Conservation (phyloP, 2,888 invertebrate genomes). For the Leptinotarsa peninsularis region DNA sequence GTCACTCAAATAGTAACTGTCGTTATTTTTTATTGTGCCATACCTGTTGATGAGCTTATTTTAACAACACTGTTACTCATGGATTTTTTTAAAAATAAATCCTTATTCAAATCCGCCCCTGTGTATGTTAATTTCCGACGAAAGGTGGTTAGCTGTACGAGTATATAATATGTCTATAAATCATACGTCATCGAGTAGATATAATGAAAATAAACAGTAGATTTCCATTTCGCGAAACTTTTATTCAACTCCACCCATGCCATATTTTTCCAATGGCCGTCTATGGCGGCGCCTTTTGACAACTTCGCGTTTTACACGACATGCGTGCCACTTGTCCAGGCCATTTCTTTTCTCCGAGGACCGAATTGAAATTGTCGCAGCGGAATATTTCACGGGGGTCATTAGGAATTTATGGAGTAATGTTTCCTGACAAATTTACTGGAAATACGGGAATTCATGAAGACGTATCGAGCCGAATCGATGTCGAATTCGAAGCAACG, state of each 20-base stretch:
- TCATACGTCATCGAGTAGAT: constrained; percentile 8
- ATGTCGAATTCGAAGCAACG: constrained; percentile 1
- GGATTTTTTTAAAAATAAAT: background rate
- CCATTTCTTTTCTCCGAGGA: constrained; percentile 35
- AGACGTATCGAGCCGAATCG: constrained; percentile 16
- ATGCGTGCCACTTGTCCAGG: constrained; percentile 43
- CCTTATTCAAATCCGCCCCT: constrained; percentile 12
- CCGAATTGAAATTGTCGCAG: constrained; percentile 41
- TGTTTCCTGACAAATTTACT: constrained; percentile 20
- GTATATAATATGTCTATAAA: constrained; percentile 1
- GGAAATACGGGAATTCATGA: constrained; percentile 19
- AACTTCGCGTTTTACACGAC: constrained; percentile 48
- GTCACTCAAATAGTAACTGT: too few relatives aligned
- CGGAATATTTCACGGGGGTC: constrained; percentile 30
- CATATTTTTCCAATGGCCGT: constrained; percentile 47
- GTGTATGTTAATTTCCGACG: background rate
- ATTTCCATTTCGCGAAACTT: constrained; percentile 19
- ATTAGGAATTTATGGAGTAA: constrained; percentile 31
- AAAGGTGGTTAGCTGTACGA: background rate
- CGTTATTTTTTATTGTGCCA: too few relatives aligned
- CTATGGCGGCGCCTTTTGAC: constrained; percentile 41
- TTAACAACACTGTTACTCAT: background rate
- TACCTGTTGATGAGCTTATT: background rate
- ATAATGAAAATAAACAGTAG: constrained; percentile 16
- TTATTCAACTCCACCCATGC: constrained; percentile 18